Evolutionary conservation across 1,140 invertebrate species (phyloP).

Genomic region (Harpegnathos saltator): DNA sequence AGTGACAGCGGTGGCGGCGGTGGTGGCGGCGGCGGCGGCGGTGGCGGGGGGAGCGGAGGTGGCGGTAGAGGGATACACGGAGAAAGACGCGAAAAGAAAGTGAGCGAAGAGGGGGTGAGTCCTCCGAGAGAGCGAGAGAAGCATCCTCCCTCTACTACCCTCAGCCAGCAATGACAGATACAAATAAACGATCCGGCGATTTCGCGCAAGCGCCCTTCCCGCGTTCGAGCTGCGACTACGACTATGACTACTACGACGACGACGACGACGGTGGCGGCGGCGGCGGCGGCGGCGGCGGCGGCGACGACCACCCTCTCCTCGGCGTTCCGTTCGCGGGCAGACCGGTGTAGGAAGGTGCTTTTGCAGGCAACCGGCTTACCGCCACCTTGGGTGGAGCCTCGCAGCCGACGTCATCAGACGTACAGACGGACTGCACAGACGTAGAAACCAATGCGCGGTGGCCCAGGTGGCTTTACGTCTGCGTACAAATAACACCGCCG

Average conservation of each 20-base stretch:
- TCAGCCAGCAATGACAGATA: constrained; percentile 85
- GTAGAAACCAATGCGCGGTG: constrained; percentile 84
- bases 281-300: constrained; percentile 25
- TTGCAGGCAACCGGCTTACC: constrained; percentile 46
- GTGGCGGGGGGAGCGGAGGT: neutral
- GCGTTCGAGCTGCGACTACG: constrained; percentile 23
- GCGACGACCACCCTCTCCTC: constrained; percentile 13
- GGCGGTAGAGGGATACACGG: neutral
- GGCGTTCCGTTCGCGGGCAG: constrained; percentile 45
- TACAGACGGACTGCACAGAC: constrained; percentile 83
- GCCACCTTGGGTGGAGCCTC: constrained; percentile 83
- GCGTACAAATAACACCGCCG: constrained; percentile 74
- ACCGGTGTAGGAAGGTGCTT: constrained; percentile 51
- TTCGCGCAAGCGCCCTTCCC: constrained; percentile 78
- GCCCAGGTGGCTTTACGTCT: constrained; percentile 73
- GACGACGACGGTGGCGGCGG: constrained; percentile 19
- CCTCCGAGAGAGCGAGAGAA: constrained; percentile 63
- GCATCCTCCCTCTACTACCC: constrained; percentile 68
- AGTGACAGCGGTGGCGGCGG: too few species aligned
- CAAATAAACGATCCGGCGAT: constrained; percentile 83
- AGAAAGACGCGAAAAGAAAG: constrained; percentile 67
- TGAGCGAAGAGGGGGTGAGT: constrained; percentile 70
- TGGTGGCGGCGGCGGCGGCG: neutral
- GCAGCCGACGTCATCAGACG: constrained; percentile 81
- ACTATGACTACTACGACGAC: constrained; percentile 48